Conservation (phyloP, 2,797 vertebrate genomes). For the Pristis pectinata region DNA sequence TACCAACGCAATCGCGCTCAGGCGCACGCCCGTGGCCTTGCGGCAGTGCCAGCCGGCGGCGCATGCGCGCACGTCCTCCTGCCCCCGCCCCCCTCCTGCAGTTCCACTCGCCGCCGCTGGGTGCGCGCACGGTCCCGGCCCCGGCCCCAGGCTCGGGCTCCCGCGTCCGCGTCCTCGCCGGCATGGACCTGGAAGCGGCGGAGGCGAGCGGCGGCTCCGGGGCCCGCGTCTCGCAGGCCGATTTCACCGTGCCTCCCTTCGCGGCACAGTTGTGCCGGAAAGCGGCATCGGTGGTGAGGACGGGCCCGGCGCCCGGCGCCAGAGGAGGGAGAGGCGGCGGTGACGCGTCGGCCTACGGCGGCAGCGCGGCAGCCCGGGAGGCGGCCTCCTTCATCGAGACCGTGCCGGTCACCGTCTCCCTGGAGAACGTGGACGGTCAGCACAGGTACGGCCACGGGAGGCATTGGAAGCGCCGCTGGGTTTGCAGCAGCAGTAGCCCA, state of each 20-base stretch:
- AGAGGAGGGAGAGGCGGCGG: constrained; percentile 43
- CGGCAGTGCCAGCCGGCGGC: too few relatives aligned
- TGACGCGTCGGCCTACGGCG: constrained; percentile 20
- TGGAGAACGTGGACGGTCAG: constrained; percentile 42
- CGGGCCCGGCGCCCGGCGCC: constrained; percentile 41
- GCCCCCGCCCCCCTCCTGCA: too few relatives aligned
- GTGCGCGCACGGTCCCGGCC: too few relatives aligned
- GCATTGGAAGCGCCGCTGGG: too few relatives aligned
- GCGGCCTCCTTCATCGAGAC: constrained; percentile 39
- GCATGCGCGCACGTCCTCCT: too few relatives aligned
- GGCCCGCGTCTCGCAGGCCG: neutral
- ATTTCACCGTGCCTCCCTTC: neutral
- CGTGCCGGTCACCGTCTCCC: constrained; percentile 43
- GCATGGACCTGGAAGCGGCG: neutral
- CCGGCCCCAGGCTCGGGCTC: too few relatives aligned
- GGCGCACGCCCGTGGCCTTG: too few relatives aligned
- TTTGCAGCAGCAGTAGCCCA: too few relatives aligned
- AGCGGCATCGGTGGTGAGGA: neutral
- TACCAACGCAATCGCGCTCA: too few relatives aligned
- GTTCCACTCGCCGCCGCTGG: neutral
- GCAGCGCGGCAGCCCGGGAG: constrained; percentile 27
- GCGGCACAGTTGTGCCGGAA: neutral
- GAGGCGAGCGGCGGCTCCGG: neutral
- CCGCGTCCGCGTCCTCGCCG: neutral
- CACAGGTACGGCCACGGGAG: constrained; percentile 39